phyloP scores from a whole-genome alignment of 1,140 invertebrate species.

The Neomicropteryx cornuta region DNA sequence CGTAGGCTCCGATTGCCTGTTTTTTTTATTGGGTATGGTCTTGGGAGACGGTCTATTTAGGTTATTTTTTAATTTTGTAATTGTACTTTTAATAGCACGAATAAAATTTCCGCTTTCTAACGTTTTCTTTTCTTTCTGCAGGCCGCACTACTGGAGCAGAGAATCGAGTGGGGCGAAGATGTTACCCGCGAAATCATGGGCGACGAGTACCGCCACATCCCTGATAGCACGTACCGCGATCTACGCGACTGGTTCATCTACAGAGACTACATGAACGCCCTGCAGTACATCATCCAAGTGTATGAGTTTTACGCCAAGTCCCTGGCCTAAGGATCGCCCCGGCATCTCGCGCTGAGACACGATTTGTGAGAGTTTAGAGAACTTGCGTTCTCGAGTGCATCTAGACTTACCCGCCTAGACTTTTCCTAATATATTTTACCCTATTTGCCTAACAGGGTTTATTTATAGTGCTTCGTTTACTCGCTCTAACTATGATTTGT shows the following conservation, averaged over 20 bases:
- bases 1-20: neutral
- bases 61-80: neutral
- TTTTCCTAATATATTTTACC: too few species aligned
- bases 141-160: slow-evolving; percentile 43
- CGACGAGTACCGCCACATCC: slow-evolving; percentile 32
- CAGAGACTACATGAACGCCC: slow-evolving; percentile 51
- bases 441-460: too few species aligned
- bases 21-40: too few species aligned
- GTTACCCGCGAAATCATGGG: slow-evolving; percentile 46
- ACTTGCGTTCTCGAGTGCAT: too few species aligned
- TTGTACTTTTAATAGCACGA: too few species aligned
- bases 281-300: slow-evolving; percentile 46
- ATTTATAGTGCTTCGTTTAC: too few species aligned
- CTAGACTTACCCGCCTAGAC: too few species aligned
- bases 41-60: too few species aligned
- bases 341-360: too few species aligned
- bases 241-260: slow-evolving; percentile 55
- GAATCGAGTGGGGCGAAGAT: slow-evolving; percentile 32
- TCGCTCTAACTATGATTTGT: too few species aligned
- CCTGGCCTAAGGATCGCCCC: slow-evolving; percentile 22
- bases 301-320: slow-evolving; percentile 33
- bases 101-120: too few species aligned
- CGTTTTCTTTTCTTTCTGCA: slow-evolving; percentile 27
- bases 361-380: too few species aligned
- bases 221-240: slow-evolving; percentile 32